Base-by-base conservation (phyloP, 2,888 invertebrate species). In the Zelleria hepariella region DNA sequence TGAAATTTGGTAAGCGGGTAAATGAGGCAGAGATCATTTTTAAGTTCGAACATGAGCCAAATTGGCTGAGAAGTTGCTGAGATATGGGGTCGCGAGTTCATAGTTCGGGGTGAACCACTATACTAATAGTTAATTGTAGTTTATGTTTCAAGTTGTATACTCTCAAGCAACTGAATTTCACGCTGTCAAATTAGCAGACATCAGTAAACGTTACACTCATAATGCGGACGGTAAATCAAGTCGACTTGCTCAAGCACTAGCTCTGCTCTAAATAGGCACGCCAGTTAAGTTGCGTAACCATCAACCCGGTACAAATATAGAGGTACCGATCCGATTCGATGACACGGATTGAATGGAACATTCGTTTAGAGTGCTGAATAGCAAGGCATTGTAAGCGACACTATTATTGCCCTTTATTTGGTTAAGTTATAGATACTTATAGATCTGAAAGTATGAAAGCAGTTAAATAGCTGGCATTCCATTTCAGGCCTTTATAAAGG, bases 261-360 rank as follows among this genome's bases (percentile, higher is more conserved):
- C 32, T 2, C 10, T 15, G 15, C 52, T 47, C 62, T 64, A 75
- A 74, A 73, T 73, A 59, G 63, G 66, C 72, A 68, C 60, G 56
- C 59, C 66, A 62, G 68, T 77, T 75, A 71, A 68, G 70, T n/a
- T n/a, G n/a, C n/a, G n/a, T n/a, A n/a, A n/a, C n/a, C 72, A 73
- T 75, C 72, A 15, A 42, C 67, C 65, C 68, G 70, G 68, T 67
- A 66, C 65, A 55, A 25, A 66, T 62, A 66, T 68, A 66, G 67
- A 26, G 15, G 25, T 25, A 54, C 25, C 25, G 23, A 26, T 54
- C 66, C 65, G 68, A 71, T 68, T 65, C 72, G 73, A 75, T 73
- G 77, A 73, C 76, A 72, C 72, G 66, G 63, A 64, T 63, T 70
- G 68, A 74, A 73, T 72, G 65, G 69, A 58, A 58, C 62, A 25